These are phyloP conservation scores for Perizoma affinitatum DNA, from an alignment of 2,888 invertebrate species.

Conservation along the genomic window DNA sequence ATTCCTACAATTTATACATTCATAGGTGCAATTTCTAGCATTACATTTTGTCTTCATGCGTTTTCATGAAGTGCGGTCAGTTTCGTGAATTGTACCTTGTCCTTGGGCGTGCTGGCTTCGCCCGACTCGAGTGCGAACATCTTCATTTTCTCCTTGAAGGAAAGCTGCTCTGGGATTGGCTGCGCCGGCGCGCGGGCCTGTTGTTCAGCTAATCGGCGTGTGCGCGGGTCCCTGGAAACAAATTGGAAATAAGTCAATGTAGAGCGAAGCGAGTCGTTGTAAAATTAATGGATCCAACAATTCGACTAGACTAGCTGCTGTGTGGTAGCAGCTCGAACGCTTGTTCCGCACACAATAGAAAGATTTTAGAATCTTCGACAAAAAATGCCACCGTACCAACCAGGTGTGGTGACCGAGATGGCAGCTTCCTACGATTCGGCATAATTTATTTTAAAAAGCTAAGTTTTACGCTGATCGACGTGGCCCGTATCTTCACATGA, in stretches of 20 bases:
- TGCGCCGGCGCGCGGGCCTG: slow-evolving; percentile 86
- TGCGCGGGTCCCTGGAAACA: slow-evolving; percentile 91
- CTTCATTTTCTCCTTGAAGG: slow-evolving; percentile 99
- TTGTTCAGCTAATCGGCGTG: slow-evolving; percentile 93
- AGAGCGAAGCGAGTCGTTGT: too few species aligned
- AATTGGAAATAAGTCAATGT: background rate
- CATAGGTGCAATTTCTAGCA: background rate
- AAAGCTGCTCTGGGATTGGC: slow-evolving; percentile 94
- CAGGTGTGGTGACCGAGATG: too few species aligned
- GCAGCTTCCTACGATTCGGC: too few species aligned
- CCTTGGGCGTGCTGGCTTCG: slow-evolving; percentile 95
- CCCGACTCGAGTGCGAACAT: slow-evolving; percentile 99
- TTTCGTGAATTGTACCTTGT: slow-evolving; percentile 83
- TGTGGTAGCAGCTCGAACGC: too few species aligned
- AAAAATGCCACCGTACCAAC: too few species aligned
- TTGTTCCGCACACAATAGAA: too few species aligned
- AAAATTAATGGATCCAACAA: too few species aligned
- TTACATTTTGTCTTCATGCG: slow-evolving; percentile 12
- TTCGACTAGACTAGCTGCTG: too few species aligned
- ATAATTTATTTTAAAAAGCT: too few species aligned
- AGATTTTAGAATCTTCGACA: too few species aligned
- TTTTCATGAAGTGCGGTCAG: slow-evolving; percentile 29
- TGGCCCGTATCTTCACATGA: too few species aligned
- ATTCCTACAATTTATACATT: slow-evolving; percentile 4
- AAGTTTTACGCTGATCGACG: too few species aligned